phyloP scores from a whole-genome alignment of 2,797 vertebrate genomes.

The Hydrolagus colliei region DNA sequence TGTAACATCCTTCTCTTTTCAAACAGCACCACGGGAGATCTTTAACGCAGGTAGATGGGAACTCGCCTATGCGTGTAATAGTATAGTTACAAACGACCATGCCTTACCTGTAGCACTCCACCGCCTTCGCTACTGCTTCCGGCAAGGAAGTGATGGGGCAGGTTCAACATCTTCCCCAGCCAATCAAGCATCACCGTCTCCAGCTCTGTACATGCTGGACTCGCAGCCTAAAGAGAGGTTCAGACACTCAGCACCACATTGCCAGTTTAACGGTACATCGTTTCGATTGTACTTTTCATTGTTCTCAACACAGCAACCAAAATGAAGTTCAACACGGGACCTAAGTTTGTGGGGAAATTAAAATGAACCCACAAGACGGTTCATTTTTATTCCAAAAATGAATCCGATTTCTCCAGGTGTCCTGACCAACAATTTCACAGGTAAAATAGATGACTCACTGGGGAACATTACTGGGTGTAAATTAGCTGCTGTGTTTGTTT shows the following conservation, averaged over 20 bases:
- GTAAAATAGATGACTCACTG: too few relatives aligned
- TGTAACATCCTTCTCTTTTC: too few relatives aligned
- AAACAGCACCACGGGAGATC: too few relatives aligned
- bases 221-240: slow-evolving; percentile 65
- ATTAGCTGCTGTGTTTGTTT: too few relatives aligned
- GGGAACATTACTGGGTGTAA: too few relatives aligned
- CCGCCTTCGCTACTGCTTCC: slow-evolving; percentile 71
- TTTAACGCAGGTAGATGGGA: too few relatives aligned
- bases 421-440: too few relatives aligned
- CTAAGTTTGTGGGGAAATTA: too few relatives aligned
- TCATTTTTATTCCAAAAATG: too few relatives aligned
- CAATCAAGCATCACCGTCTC: slow-evolving; percentile 94
- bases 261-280: neutral
- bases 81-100: neutral
- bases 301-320: neutral
- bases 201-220: slow-evolving; percentile 89
- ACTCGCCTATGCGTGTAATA: too few relatives aligned
- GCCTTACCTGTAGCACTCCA: slow-evolving; percentile 85
- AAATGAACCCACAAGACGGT: slow-evolving; percentile 54
- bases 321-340: neutral
- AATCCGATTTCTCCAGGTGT: too few relatives aligned
- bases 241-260: neutral
- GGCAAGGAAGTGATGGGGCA: slow-evolving; percentile 79
- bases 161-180: slow-evolving; percentile 84
- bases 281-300: neutral